phyloP scores from a whole-genome alignment of 2,797 vertebrate species.

The Acrossocheilus fasciatus region DNA sequence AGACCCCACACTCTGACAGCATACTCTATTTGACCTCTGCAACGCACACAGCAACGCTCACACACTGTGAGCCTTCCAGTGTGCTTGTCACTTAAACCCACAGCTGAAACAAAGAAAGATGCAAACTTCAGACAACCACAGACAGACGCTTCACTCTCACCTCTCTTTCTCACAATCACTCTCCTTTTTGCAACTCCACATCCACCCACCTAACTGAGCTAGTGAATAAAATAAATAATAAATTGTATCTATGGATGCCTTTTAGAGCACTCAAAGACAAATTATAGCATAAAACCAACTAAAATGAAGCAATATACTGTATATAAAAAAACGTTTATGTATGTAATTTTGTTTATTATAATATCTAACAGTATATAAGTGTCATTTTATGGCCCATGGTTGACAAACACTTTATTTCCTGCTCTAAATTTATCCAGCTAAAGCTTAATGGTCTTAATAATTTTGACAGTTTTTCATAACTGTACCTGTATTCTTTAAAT shows the following conservation, averaged over 20 bases:
- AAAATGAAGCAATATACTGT: background rate
- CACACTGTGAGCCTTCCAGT: conserved; percentile 19
- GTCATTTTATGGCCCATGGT: background rate
- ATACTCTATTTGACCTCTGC: conserved; percentile 37
- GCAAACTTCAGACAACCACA: background rate
- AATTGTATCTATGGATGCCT: background rate
- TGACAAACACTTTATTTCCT: background rate
- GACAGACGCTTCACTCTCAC: background rate
- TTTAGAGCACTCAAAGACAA: background rate
- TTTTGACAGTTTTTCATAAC: background rate
- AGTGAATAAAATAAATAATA: background rate
- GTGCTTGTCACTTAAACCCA: conserved; percentile 34
- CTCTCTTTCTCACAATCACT: conserved; percentile 54
- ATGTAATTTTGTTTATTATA: too few relatives aligned
- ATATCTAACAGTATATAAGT: too few relatives aligned
- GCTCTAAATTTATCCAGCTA: background rate
- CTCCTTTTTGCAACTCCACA: conserved; percentile 58
- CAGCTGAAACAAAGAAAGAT: conserved; percentile 30
- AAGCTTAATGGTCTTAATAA: background rate
- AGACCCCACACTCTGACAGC: conserved; percentile 39
- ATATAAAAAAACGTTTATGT: background rate
- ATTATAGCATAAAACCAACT: background rate
- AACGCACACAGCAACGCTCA: conserved; percentile 15
- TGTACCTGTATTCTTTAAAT: background rate
- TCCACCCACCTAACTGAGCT: conserved; percentile 48